Percentiles rank a stretch among this genome's conserved stretches.
These are phyloP conservation scores for Synergus umbraculus DNA, from an alignment of 2,888 invertebrate species.

Conservation along the genomic window DNA sequence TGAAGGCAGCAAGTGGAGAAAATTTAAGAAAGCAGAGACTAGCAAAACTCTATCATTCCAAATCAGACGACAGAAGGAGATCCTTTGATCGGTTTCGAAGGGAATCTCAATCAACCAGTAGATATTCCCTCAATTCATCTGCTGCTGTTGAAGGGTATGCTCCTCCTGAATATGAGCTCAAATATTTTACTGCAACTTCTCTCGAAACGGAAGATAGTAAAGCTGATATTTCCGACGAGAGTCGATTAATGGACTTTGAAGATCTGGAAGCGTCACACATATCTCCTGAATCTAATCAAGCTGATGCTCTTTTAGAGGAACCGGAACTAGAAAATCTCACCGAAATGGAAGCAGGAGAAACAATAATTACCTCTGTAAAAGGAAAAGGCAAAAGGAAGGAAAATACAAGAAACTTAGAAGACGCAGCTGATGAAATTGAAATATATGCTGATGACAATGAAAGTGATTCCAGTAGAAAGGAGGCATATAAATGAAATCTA, in stretches of 20 bases:
- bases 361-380: not conserved
- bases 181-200: constrained; percentile 69
- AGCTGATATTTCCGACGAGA: constrained; percentile 67
- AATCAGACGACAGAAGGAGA: constrained; percentile 72
- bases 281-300: constrained; percentile 65
- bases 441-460: constrained; percentile 29
- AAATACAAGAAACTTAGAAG: constrained; percentile 11
- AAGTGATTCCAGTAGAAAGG: constrained; percentile 2
- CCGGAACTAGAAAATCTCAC: constrained; percentile 72
- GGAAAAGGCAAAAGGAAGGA: not conserved
- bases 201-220: constrained; percentile 69
- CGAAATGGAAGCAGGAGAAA: constrained; percentile 61
- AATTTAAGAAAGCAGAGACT: constrained; percentile 66
- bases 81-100: constrained; percentile 71
- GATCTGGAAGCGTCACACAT: constrained; percentile 54
- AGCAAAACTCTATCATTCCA: constrained; percentile 72
- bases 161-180: constrained; percentile 63
- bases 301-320: constrained; percentile 71
- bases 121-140: constrained; percentile 59
- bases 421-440: constrained; percentile 26
- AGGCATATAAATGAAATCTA: not conserved
- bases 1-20: constrained; percentile 70
- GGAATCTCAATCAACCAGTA: constrained; percentile 68
- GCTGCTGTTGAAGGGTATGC: constrained; percentile 43
- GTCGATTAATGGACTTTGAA: constrained; percentile 67